Conservation (phyloP, 2,113 vertebrate species). For the Cottus gobio region DNA sequence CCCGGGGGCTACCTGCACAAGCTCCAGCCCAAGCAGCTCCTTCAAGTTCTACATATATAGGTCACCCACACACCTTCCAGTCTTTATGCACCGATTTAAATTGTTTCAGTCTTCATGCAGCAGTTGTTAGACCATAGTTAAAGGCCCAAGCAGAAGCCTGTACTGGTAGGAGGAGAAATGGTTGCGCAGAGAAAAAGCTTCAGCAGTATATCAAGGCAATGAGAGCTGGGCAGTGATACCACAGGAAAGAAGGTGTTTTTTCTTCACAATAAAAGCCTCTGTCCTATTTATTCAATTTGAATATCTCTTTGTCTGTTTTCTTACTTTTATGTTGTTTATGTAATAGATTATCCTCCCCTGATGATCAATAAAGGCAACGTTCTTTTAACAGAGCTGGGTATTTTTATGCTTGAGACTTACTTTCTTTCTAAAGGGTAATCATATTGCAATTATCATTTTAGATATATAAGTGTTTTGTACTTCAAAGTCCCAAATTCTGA, state of each 20-base stretch:
- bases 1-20: constrained; percentile 53
- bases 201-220: constrained; percentile 56
- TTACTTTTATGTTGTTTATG: neutral
- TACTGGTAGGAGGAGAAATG: constrained; percentile 65
- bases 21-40: constrained; percentile 48
- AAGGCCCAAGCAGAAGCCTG: constrained; percentile 69
- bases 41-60: constrained; percentile 59
- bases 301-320: neutral
- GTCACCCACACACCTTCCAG: constrained; percentile 49
- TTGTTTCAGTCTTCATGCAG: constrained; percentile 55
- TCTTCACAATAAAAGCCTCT: constrained; percentile 72
- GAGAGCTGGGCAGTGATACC: constrained; percentile 25
- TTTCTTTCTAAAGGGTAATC: neutral
- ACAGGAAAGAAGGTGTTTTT: constrained; percentile 16
- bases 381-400: neutral
- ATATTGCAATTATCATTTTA: neutral
- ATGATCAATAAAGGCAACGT: neutral
- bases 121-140: constrained; percentile 56
- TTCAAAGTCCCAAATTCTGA: neutral
- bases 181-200: constrained; percentile 71
- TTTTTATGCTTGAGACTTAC: neutral
- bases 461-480: neutral
- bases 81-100: constrained; percentile 46
- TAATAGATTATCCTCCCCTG: neutral
- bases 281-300: neutral